These are phyloP conservation scores for Tokudaia muenninki DNA, from an alignment of 2,797 vertebrate species.

Conservation along the genomic window DNA sequence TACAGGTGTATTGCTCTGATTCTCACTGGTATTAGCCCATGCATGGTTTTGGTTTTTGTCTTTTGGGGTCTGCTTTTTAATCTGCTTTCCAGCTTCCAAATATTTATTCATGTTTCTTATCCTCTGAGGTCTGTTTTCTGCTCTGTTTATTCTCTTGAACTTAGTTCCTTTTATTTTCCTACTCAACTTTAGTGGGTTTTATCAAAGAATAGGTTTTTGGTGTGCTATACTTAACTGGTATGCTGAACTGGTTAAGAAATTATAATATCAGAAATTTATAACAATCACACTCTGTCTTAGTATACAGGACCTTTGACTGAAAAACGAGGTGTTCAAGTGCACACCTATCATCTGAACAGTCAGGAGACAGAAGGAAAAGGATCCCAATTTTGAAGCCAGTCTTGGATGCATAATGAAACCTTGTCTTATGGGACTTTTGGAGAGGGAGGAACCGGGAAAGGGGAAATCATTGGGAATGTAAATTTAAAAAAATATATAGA, in stretches of 20 bases:
- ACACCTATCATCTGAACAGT: not conserved
- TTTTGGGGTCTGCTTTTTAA: constrained; percentile 22
- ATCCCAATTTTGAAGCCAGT: not conserved
- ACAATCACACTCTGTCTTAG: not conserved
- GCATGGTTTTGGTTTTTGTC: not conserved
- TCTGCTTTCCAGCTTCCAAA: constrained; percentile 50
- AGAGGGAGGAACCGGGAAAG: too few relatives aligned
- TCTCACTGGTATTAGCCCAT: not conserved
- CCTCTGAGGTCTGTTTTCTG: not conserved
- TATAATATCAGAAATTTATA: constrained; percentile 13
- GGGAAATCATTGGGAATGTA: too few relatives aligned
- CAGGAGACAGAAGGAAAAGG: not conserved
- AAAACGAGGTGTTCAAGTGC: not conserved
- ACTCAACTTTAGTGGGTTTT: not conserved
- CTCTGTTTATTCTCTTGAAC: not conserved
- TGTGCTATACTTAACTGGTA: constrained; percentile 50
- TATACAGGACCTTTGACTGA: constrained; percentile 32
- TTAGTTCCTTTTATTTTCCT: not conserved
- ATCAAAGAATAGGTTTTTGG: constrained; percentile 25
- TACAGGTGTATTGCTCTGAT: not conserved
- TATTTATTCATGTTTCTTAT: constrained; percentile 43
- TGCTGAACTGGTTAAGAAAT: not conserved
- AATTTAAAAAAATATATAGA: too few relatives aligned
- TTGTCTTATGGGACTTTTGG: too few relatives aligned
- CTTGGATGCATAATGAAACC: not conserved